phyloP scores from a whole-genome alignment of 2,888 invertebrate genomes.

The Ophion slaviceki region DNA sequence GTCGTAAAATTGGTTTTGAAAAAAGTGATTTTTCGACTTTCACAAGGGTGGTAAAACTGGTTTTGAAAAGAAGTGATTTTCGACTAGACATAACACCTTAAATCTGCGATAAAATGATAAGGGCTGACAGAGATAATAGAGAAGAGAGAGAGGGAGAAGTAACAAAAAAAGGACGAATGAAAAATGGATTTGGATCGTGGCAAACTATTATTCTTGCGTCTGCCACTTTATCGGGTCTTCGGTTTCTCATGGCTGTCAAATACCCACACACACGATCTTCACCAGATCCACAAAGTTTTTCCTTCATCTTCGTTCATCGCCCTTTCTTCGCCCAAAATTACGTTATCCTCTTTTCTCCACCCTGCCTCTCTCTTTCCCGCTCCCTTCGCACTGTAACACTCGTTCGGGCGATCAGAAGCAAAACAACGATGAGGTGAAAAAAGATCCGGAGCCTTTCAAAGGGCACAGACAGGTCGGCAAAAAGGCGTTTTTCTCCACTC shows the following conservation, averaged over 20 bases:
- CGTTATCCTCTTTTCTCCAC: neutral
- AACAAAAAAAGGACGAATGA: neutral
- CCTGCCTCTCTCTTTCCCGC: neutral
- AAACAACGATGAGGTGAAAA: constrained; percentile 46
- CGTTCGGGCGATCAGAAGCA: constrained; percentile 41
- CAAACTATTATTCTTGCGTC: constrained; percentile 58
- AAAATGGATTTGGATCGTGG: constrained; percentile 47
- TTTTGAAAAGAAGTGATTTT: too few relatives aligned
- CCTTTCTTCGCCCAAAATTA: constrained; percentile 18
- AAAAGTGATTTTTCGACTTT: too few relatives aligned
- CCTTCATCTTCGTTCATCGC: constrained; percentile 17
- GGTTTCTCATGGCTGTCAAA: constrained; percentile 26
- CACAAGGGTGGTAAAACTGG: too few relatives aligned
- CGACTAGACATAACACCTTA: neutral
- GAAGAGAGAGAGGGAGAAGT: neutral
- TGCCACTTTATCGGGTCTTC: constrained; percentile 59
- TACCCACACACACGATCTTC: constrained; percentile 32
- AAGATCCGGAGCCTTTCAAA: constrained; percentile 44
- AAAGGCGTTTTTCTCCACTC: constrained; percentile 51
- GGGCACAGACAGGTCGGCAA: constrained; percentile 29
- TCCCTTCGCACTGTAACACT: constrained; percentile 20
- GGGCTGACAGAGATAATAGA: neutral
- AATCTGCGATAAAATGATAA: constrained; percentile 2
- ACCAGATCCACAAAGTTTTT: constrained; percentile 39
- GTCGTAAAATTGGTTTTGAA: too few relatives aligned